Percentiles rank a stretch among this genome's conserved stretches.
phyloP scores from a whole-genome alignment of 2,888 invertebrate species.

The Ichneumon xanthorius region DNA sequence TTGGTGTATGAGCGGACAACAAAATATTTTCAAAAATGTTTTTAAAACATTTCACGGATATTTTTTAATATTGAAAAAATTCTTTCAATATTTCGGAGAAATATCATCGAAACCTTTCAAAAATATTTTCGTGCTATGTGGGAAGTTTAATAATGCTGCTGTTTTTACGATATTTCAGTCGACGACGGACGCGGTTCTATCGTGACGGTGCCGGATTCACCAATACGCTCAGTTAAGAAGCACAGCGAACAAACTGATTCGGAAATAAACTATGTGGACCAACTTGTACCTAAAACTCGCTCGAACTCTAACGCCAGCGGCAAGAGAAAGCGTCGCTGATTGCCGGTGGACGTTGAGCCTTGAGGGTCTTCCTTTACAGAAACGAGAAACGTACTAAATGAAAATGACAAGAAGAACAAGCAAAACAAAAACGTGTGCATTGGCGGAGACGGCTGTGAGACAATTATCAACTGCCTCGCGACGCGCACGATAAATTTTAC shows the following conservation, averaged over 20 bases:
- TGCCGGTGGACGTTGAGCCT: neutral
- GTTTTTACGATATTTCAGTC: conserved; percentile 37
- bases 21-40: too few relatives aligned
- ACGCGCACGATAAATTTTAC: neutral
- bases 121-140: too few relatives aligned
- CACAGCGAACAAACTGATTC: conserved; percentile 73
- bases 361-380: conserved; percentile 19
- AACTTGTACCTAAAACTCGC: conserved; percentile 70
- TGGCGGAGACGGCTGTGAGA: conserved; percentile 18
- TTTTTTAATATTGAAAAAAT: too few relatives aligned
- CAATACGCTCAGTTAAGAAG: conserved; percentile 71
- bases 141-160: neutral
- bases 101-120: too few relatives aligned
- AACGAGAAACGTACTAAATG: neutral
- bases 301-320: conserved; percentile 44
- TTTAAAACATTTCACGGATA: too few relatives aligned
- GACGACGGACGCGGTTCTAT: conserved; percentile 24
- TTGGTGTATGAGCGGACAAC: too few relatives aligned
- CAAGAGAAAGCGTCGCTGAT: conserved; percentile 71
- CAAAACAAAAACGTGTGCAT: neutral
- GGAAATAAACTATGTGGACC: conserved; percentile 73
- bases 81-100: too few relatives aligned
- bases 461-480: neutral
- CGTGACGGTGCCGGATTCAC: conserved; percentile 69
- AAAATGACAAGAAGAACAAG: neutral